phyloP scores from a whole-genome alignment of 2,113 vertebrate genomes.

The Chlamydotis undulata region DNA sequence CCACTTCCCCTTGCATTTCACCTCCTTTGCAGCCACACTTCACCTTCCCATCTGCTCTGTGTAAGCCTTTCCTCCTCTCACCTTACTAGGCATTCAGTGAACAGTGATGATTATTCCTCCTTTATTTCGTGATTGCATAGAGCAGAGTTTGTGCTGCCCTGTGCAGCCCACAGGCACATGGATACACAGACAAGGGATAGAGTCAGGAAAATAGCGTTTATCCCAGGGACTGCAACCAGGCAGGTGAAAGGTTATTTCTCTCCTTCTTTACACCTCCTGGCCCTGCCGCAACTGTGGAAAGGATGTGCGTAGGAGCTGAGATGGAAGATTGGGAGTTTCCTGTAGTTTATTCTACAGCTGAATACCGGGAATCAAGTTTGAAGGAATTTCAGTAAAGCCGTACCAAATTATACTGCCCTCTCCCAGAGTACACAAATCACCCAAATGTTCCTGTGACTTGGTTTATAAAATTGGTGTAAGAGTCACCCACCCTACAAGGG shows the following conservation, averaged over 20 bases:
- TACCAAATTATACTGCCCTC: neutral
- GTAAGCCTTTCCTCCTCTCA: neutral
- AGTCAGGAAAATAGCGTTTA: neutral
- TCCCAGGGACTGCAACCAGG: neutral
- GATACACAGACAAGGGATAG: fast-evolving
- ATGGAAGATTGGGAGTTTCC: neutral
- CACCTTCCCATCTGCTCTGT: neutral
- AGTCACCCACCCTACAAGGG: neutral
- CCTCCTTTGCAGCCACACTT: neutral
- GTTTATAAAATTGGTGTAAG: neutral
- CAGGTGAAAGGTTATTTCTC: neutral
- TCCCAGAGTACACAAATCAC: neutral
- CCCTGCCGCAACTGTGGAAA: neutral
- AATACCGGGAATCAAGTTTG: neutral
- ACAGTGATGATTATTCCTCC: neutral
- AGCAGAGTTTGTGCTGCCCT: neutral
- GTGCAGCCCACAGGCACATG: neutral
- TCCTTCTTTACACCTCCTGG: neutral
- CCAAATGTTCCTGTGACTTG: fast-evolving
- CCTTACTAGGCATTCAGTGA: neutral
- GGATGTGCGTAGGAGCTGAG: neutral
- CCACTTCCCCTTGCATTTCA: neutral
- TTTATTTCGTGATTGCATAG: neutral
- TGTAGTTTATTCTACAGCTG: neutral
- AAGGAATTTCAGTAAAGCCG: neutral